These are phyloP conservation scores for Meandrusa payeni DNA, from an alignment of 2,888 invertebrate species.

Conservation along the genomic window DNA sequence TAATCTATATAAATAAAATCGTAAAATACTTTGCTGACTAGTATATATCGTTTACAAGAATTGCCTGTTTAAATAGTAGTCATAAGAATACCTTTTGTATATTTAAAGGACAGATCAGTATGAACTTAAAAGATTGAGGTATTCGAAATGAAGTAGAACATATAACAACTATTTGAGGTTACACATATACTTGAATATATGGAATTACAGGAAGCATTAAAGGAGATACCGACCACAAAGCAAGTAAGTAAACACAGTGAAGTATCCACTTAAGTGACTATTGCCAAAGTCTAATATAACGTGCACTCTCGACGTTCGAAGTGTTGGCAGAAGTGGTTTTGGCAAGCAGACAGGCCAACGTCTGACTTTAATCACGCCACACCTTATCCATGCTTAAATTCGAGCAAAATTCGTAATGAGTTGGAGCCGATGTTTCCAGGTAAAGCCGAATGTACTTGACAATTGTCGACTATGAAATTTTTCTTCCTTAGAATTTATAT, in stretches of 20 bases:
- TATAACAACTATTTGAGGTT: constrained; percentile 21
- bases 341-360: constrained; percentile 62
- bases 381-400: constrained; percentile 60
- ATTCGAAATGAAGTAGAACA: constrained; percentile 12
- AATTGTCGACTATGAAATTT: constrained; percentile 6
- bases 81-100: too few relatives aligned
- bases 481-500: constrained; percentile 1
- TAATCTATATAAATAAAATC: too few relatives aligned
- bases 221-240: constrained; percentile 37
- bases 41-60: too few relatives aligned
- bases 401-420: constrained; percentile 66
- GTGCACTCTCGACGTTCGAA: constrained; percentile 36
- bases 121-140: too few relatives aligned
- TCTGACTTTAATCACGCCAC: constrained; percentile 65
- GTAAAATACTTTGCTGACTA: too few relatives aligned
- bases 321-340: constrained; percentile 66
- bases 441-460: constrained; percentile 27
- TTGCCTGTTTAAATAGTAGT: too few relatives aligned
- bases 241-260: constrained; percentile 45
- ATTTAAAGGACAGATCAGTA: too few relatives aligned
- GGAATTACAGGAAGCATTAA: constrained; percentile 40
- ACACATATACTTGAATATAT: constrained; percentile 26
- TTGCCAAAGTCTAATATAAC: constrained; percentile 63
- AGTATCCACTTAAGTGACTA: constrained; percentile 47
- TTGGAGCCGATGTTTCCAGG: constrained; percentile 45